Base-by-base conservation (phyloP, 2,888 invertebrate genomes). In the Agrochola circellaris region DNA sequence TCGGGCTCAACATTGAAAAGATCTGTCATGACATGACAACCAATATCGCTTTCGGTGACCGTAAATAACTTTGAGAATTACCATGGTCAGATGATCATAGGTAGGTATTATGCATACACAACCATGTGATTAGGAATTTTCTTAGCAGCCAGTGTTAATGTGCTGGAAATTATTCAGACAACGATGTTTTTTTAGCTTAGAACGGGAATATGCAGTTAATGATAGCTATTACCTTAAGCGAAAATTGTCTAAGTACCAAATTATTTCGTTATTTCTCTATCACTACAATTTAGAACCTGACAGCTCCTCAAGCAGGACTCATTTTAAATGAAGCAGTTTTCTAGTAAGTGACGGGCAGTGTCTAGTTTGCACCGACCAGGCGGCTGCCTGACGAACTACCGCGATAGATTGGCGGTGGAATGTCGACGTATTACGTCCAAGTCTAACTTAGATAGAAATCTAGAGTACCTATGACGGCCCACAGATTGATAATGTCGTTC, bases 391-490 rank as follows among this genome's bases (percentile, higher is more conserved):
- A 76, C 72, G n/a, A n/a, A 65, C 38, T 42, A 20, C 65, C 38
- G 34, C 72, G 77, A 82, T 73, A 73, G 78, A 82, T 82, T 51
- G 85, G 17, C 77, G 54, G 66, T 54, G 85, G 85, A 82, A 82
- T 85, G 83, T 60, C 60, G 83, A 73, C 86, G n/a, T 72, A 82
- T 83, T 71, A 82, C 76, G 77, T 82, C 67, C 42, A 66, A 81
- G 75, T 54, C 54, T 69, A 48, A 82, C 82, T 73, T 2, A 77
- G 86, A 86, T 86, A 86, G 61, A 68, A 71, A 86, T 78, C 86
- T 82, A 70, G 71, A 82, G 61, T 69, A 66, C 51, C 75, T 71
- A 76, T 75, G 81, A 70, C 70, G 75, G 75, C 42, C 58, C 38
- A 38, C 23, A 11, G 34, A 69, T 60, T 72, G 79, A 79, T 72